A percentile compares a stretch with the other conserved stretches of the same genome.
phyloP scores from a whole-genome alignment of 2,888 invertebrate species.

The Phrixothrix hirtus region DNA sequence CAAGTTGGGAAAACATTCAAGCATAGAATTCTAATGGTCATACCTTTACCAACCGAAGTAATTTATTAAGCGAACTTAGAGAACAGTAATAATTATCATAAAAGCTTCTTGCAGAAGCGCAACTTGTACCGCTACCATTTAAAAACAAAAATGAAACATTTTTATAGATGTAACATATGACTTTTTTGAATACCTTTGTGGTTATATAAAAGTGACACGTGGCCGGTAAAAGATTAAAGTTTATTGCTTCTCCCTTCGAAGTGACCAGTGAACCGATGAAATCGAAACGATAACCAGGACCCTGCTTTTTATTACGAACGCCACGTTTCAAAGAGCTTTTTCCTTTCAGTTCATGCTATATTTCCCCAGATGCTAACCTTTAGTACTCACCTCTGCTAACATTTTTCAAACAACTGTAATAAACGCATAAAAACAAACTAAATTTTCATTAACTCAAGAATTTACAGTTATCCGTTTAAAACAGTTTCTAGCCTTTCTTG shows the following conservation, averaged over 20 bases:
- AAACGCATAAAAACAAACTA: constrained; percentile 1
- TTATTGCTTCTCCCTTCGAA: constrained; percentile 38
- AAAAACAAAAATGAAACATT: constrained; percentile 18
- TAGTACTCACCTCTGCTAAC: constrained; percentile 34
- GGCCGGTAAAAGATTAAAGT: constrained; percentile 38
- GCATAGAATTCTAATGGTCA: no score
- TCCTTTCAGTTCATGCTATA: constrained; percentile 34
- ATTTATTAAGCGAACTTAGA: no score
- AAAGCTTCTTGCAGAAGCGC: no score
- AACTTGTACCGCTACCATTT: no score
- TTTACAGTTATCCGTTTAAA: no score
- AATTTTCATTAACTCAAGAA: no score
- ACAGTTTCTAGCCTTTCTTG: no score
- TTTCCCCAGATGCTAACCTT: constrained; percentile 39
- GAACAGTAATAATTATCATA: no score
- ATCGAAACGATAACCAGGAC: constrained; percentile 43
- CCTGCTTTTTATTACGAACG: constrained; percentile 39
- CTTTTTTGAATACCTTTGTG: constrained; percentile 35
- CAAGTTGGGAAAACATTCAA: no score
- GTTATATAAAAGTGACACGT: constrained; percentile 35
- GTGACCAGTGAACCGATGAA: constrained; percentile 40
- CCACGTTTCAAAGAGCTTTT: constrained; percentile 38
- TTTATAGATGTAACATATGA: constrained; percentile 27
- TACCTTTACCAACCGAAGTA: no score
- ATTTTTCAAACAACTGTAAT: constrained; percentile 2